A percentile compares a stretch with the other conserved stretches of the same genome.
These are phyloP conservation scores for Lagorchestes hirsutus DNA, from an alignment of 2,797 vertebrate species.

Conservation along the genomic window DNA sequence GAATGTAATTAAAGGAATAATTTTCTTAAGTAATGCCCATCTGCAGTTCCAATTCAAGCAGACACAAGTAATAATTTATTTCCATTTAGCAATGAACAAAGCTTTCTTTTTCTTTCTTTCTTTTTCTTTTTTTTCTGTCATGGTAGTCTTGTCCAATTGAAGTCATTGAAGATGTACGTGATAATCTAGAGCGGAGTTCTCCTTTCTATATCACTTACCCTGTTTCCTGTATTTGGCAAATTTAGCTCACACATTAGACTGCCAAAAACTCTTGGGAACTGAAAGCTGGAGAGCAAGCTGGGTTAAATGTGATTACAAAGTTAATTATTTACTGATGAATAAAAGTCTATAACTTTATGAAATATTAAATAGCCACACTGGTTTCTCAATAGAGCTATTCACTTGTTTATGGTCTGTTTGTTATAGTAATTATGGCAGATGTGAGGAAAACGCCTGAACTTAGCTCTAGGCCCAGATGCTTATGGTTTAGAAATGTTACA, in stretches of 20 bases:
- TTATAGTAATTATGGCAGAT: conserved; percentile 7
- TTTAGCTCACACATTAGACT: background rate
- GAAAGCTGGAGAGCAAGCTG: background rate
- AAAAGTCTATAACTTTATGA: background rate
- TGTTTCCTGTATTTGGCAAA: background rate
- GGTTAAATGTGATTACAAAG: background rate
- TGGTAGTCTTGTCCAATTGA: conserved; percentile 1
- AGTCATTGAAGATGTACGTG: background rate
- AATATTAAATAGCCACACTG: background rate
- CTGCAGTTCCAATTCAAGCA: conserved; percentile 4
- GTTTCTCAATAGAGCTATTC: background rate
- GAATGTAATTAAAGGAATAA: background rate
- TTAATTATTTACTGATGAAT: background rate
- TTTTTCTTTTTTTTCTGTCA: background rate
- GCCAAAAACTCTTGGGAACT: background rate
- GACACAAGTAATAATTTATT: conserved; percentile 6
- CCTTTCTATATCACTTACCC: background rate
- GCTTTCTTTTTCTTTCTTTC: background rate
- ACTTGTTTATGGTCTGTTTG: background rate
- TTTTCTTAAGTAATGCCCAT: background rate
- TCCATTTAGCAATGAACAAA: conserved; percentile 8
- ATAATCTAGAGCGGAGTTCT: background rate
- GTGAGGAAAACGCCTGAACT: background rate
- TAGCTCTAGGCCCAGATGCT: background rate
- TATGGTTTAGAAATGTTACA: background rate